These are phyloP conservation scores for Esox niger DNA, from an alignment of 2,113 vertebrate species.

Conservation along the genomic window DNA sequence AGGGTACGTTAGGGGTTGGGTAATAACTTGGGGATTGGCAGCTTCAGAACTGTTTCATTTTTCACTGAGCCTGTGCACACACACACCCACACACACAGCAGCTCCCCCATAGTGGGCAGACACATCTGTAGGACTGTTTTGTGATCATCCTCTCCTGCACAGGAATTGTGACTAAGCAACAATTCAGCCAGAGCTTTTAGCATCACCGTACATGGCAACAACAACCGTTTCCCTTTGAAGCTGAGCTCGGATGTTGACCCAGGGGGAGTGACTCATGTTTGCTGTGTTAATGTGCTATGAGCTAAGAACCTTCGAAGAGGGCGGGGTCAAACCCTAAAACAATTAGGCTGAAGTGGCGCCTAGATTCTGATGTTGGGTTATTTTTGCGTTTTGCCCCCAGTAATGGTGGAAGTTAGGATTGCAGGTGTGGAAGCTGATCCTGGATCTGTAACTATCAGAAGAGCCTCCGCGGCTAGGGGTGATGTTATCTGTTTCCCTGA, in stretches of 20 bases:
- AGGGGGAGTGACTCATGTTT: not conserved
- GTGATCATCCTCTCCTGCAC: not conserved
- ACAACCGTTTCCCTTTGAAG: not conserved
- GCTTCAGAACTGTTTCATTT: too few species aligned
- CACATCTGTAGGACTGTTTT: not conserved
- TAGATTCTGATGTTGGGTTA: too few species aligned
- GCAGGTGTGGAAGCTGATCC: too few species aligned
- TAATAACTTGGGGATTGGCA: too few species aligned
- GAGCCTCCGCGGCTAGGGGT: not conserved
- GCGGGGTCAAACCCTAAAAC: not conserved
- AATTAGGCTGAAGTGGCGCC: too few species aligned
- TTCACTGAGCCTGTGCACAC: too few species aligned
- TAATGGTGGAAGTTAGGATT: too few species aligned
- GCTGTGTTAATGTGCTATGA: too few species aligned
- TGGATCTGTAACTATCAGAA: not conserved
- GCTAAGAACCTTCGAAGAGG: too few species aligned
- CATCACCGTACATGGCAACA: not conserved
- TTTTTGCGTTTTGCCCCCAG: too few species aligned
- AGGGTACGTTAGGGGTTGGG: not conserved
- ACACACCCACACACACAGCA: not conserved
- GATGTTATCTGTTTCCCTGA: conserved; percentile 17
- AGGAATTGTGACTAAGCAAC: not conserved
- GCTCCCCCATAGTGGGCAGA: not conserved
- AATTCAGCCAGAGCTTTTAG: not conserved
- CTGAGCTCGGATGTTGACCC: not conserved